phyloP scores from a whole-genome alignment of 2,888 invertebrate genomes.

The Pemphredon lugubris region DNA sequence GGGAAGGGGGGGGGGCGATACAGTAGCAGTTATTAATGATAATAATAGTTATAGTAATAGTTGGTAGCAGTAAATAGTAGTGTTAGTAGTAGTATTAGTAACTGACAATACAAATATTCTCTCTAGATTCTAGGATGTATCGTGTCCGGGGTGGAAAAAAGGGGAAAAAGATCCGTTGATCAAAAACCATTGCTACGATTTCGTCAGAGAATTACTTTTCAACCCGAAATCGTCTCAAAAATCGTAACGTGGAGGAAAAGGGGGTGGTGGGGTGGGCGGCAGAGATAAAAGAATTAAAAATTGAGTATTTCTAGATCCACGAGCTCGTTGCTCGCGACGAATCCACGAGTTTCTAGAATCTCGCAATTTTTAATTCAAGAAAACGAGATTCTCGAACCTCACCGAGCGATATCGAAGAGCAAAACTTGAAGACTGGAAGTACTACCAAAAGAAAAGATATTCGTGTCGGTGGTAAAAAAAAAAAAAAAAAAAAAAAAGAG shows the following conservation, averaged over 20 bases:
- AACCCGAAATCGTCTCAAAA: neutral
- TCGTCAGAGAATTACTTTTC: too few species aligned
- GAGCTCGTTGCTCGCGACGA: neutral
- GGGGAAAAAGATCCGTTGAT: neutral
- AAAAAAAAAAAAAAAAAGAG: too few species aligned
- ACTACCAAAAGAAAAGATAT: neutral
- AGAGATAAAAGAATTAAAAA: conserved; percentile 23
- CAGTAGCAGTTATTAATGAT: conserved; percentile 40
- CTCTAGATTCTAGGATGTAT: conserved; percentile 44
- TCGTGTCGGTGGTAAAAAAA: conserved; percentile 12
- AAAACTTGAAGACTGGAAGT: neutral
- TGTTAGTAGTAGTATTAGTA: conserved; percentile 46
- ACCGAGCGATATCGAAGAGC: too few species aligned
- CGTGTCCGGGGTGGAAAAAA: conserved; percentile 15
- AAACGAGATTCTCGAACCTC: too few species aligned
- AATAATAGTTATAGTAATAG: conserved; percentile 40
- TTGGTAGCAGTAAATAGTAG: conserved; percentile 51
- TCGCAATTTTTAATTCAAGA: too few species aligned
- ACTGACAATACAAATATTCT: conserved; percentile 54
- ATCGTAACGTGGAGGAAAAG: neutral
- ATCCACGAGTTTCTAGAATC: neutral
- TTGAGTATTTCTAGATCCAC: neutral
- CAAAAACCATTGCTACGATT: neutral
- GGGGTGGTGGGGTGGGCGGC: conserved; percentile 1
- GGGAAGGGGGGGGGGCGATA: conserved; percentile 33